Percentiles rank a stretch among this genome's conserved stretches.
phyloP scores from a whole-genome alignment of 1,140 invertebrate genomes.

The Bombus superbus region DNA sequence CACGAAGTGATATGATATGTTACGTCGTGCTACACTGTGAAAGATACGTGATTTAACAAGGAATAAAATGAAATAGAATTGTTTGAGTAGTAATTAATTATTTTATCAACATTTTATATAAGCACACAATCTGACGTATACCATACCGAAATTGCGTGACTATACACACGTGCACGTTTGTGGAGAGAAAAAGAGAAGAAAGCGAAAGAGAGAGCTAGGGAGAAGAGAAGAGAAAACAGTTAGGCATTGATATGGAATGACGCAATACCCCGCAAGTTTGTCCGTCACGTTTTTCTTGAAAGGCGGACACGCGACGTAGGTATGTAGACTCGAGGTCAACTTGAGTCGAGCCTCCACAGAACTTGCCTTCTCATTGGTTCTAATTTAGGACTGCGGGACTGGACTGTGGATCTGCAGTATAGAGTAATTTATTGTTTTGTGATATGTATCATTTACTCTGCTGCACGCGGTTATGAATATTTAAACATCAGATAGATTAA shows the following conservation, averaged over 20 bases:
- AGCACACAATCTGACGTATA: background rate
- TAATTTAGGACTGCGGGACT: background rate
- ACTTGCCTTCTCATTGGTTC: conserved; percentile 47
- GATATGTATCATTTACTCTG: background rate
- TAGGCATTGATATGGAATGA: conserved; percentile 26
- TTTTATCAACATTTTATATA: background rate
- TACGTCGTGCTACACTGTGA: background rate
- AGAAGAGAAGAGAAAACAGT: background rate
- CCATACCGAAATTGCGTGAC: background rate
- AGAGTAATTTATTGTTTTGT: background rate
- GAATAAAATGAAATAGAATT: conserved; percentile 9
- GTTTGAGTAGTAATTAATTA: background rate
- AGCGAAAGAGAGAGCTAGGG: background rate
- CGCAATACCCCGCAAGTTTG: conserved; percentile 35
- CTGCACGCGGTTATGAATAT: background rate
- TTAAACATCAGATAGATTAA: background rate
- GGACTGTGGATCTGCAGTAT: background rate
- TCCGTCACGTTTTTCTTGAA: conserved; percentile 31
- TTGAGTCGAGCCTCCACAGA: conserved; percentile 54
- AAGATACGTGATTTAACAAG: background rate
- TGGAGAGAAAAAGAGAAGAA: background rate
- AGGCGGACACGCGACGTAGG: conserved; percentile 27
- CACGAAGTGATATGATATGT: background rate
- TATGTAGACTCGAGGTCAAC: conserved; percentile 33
- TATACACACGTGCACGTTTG: too few species aligned